Base-by-base conservation (phyloP, 2,113 vertebrate species). In the Brachypteracias leptosomus region DNA sequence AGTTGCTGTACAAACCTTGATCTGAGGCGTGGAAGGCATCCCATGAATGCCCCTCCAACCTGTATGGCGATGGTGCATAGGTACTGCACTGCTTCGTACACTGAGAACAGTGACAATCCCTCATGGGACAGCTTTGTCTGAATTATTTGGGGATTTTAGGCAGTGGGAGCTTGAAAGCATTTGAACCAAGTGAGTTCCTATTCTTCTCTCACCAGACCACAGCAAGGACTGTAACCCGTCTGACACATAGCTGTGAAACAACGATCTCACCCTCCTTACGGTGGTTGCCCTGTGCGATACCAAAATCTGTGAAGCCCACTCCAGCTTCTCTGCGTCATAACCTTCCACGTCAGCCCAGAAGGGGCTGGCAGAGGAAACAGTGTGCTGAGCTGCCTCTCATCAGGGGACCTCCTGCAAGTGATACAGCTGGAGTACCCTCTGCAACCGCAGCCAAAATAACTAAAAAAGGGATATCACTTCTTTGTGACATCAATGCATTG, bases 21-120 rank as follows among this genome's bases (percentile, higher is more conserved):
- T 33, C 19, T 65, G 31, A 18, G 26, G 4, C 0, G 2, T 38
- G 16, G 42, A 26, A 89, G 6, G 26, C 35, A 35, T 20, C 4
- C 17, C 4, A 5, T 10, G 28, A 74, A 57, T 16, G 7, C 4
- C 4, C 3, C 13, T 58, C 10, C 10, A 17, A 21, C 18, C 28
- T 0, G 0, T 8, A 11, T 40, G 38, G 57, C 1, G 3, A 9
- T 1, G 3, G 47, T 28, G 21, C 0, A 0, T 46, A 55, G 11
- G 11, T 35, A 36, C 24, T 10, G 44, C 25, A 8, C 16, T 5
- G 5, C 21, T 16, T 68, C 0, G 5, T 68, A 26, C 2, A 1
- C 29, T 28, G 24, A 20, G 18, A 44, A n/a, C 4, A 4, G 15
- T 10, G n/a, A 55, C 55, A 33, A 72, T 57, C 29, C 18, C 10